A percentile compares a stretch with the other conserved stretches of the same genome.
Evolutionary conservation across 92 coral and sea anemone genomes (phyloP).

Genomic region (Ricordea florida): DNA sequence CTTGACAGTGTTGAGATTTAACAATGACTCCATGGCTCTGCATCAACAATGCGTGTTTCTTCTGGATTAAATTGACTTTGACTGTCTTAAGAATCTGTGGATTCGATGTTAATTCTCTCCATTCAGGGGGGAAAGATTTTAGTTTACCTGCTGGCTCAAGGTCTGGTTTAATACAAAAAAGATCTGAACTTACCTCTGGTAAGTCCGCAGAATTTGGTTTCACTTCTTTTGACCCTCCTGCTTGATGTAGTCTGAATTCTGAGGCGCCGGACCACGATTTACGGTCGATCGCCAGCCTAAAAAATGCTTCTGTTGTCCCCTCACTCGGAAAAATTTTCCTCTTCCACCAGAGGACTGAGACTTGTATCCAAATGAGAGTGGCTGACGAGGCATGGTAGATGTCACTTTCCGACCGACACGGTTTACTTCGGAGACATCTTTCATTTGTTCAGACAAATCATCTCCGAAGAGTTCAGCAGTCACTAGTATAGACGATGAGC

Average conservation of each 20-base stretch:
- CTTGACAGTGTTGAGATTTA: background rate
- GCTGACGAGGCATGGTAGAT: background rate
- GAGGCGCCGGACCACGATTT: background rate
- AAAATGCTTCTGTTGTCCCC: conserved; percentile 16
- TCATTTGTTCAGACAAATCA: too few species aligned
- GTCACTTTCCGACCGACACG: conserved; percentile 19
- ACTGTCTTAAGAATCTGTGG: conserved; percentile 5
- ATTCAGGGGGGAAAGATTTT: background rate
- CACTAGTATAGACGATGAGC: too few species aligned
- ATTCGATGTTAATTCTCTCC: background rate
- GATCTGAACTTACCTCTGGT: conserved; percentile 9
- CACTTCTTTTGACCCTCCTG: conserved; percentile 21
- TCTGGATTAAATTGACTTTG: background rate
- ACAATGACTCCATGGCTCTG: conserved; percentile 13
- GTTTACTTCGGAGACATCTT: too few species aligned
- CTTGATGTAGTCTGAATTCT: background rate
- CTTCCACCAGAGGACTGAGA: conserved; percentile 4
- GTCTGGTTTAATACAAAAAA: background rate
- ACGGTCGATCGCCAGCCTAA: conserved; percentile 13
- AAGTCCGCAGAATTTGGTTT: background rate
- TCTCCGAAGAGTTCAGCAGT: too few species aligned
- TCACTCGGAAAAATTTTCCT: conserved; percentile 4
- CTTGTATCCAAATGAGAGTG: conserved; percentile 12
- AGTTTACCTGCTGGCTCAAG: background rate
- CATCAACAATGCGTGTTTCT: background rate